A percentile compares a stretch with the other conserved stretches of the same genome.
Evolutionary conservation across 23 tunicate species (phyloP).

Genomic region (Ciona savignyi): DNA sequence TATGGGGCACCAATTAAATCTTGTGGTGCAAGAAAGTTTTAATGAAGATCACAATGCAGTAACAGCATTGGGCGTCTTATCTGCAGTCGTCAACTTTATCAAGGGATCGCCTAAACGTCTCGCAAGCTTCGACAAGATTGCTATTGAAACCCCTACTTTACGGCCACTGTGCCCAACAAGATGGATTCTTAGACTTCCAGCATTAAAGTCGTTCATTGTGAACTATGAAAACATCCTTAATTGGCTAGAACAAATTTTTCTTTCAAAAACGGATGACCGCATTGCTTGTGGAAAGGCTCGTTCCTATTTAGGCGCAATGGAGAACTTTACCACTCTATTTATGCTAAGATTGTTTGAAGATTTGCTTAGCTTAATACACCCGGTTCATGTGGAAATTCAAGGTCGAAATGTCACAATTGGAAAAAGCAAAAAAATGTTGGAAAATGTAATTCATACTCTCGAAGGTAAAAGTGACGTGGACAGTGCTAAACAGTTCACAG

Average conservation of each 20-base stretch:
- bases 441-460: not conserved
- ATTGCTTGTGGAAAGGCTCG: too few species aligned
- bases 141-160: not conserved
- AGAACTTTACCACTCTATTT: too few species aligned
- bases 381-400: not conserved
- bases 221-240: not conserved
- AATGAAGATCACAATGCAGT: not conserved
- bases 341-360: too few species aligned
- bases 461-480: not conserved
- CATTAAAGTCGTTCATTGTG: not conserved
- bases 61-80: not conserved
- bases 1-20: not conserved
- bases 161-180: not conserved
- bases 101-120: slow-evolving; percentile 9
- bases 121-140: slow-evolving; percentile 1
- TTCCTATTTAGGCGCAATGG: too few species aligned
- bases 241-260: too few species aligned
- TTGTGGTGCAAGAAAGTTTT: slow-evolving; percentile 12
- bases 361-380: not conserved
- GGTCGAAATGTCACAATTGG: too few species aligned
- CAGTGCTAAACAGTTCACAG: not conserved
- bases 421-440: not conserved
- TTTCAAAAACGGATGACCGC: too few species aligned
- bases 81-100: slow-evolving; percentile 8
- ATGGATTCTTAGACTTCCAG: slow-evolving; percentile 1